Evolutionary conservation across 2,888 invertebrate species (phyloP), one percentile per base, ranked within the genome.

Genomic region (Achlya flavicornis): DNA sequence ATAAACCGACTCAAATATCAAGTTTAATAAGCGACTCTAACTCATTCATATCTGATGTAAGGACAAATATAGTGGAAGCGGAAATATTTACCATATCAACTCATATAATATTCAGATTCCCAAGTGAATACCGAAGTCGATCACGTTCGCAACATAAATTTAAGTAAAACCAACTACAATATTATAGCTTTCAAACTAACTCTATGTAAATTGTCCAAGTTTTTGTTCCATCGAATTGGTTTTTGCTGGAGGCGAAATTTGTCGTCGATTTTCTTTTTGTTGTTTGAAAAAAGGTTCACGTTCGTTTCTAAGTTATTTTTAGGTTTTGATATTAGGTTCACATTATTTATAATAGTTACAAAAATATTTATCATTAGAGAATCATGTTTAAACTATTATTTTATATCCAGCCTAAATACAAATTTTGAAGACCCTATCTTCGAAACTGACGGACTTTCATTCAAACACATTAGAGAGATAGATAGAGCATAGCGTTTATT

Each of bases 91-190:
- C 41, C 41, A 41, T 41, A 41, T 41, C 19, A 19, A 60, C 41
- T 60, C 74, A 75, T 79, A 71, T 70, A 75, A 74, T 77, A 78
- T 74, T 74, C 71, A 73, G 62, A 63, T 63, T 63, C 65, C 66
- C 71, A 66, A 73, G 75, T 74, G 78, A 80, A 81, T 78, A 71
- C 67, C 63, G 66, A 76, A 81, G 65, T 58, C 64, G 70, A 74
- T 80, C 84, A 85, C 84, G 84, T 80, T 62, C 67, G 60, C 46
- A 57, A 64, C 75, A 78, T 86, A 85, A 83, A 86, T 85, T 76
- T 69, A 64, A 73, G 65, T 57, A 62, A 64, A 63, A 61, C 65
- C 57, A 73, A 79, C 77, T 73, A 79, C 80, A 79, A 78, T 80
- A 83, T 77, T 72, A 71, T 69, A 69, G 69, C 64, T 70, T 61